Conservation (phyloP, 2,888 invertebrate genomes). For the Melangyna quadrimaculata region DNA sequence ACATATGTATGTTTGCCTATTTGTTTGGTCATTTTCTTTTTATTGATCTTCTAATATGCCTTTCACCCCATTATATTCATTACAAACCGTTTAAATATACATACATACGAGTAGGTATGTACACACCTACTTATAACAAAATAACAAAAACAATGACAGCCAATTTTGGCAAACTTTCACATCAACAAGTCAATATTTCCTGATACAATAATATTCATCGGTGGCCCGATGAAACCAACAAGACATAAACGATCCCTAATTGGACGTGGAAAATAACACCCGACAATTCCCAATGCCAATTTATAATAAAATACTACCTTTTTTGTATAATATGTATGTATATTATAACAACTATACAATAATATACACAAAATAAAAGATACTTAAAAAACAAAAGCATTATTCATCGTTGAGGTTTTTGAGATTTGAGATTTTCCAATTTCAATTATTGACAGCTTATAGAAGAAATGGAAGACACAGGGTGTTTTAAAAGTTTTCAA, state of each 20-base stretch:
- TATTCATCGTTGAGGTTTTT: slow-evolving; percentile 25
- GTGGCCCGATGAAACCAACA: slow-evolving; percentile 38
- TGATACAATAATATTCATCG: slow-evolving; percentile 7
- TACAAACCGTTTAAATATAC: not conserved
- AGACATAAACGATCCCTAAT: slow-evolving; percentile 49
- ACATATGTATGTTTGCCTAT: too few species aligned
- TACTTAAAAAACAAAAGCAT: slow-evolving; percentile 11
- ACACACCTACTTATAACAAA: too few species aligned
- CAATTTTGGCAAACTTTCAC: slow-evolving; percentile 42
- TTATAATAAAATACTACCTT: slow-evolving; percentile 26
- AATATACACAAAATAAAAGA: not conserved
- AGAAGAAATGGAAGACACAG: not conserved
- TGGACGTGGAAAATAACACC: slow-evolving; percentile 35
- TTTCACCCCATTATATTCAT: not conserved
- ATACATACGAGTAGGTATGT: too few species aligned
- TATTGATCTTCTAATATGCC: not conserved
- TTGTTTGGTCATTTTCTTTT: not conserved
- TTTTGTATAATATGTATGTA: slow-evolving; percentile 18
- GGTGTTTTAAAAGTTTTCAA: not conserved
- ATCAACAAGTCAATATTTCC: slow-evolving; percentile 54
- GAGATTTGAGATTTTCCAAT: slow-evolving; percentile 48
- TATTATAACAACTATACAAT: not conserved
- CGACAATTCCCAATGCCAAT: slow-evolving; percentile 44
- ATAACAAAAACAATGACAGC: not conserved
- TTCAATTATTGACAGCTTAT: slow-evolving; percentile 60